Evolutionary conservation across 2,888 invertebrate genomes (phyloP), one percentile per base, ranked within the genome.

Genomic region (Dryocosmus kuriphilus): DNA sequence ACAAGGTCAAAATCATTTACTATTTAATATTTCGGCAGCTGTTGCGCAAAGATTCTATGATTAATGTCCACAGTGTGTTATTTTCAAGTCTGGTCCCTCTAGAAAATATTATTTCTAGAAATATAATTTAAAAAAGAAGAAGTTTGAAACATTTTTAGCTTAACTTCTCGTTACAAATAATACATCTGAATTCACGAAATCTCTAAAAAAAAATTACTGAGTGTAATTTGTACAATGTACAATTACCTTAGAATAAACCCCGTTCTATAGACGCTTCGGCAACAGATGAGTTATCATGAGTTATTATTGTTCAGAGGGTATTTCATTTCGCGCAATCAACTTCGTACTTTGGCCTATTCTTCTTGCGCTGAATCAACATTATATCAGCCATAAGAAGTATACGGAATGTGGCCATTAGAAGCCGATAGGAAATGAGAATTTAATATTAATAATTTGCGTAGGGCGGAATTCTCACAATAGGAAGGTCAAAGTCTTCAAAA

Each of bases 291-390:
- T 51, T 71, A 71, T 71, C 46, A 11, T 51, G 51, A 71, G 11
- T 51, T 71, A 51, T 71, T 71, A 51, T 71, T 71, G 30, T 71
- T 27, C 63, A 32, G 71, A 71, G 51, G 71, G 32, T 46, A 71
- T 71, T 71, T 71, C n/a, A 71, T 71, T 51, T 71, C 51, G 51
- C 71, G 71, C 71, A 71, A 51, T 71, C 51, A 71, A 71, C 71
- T 71, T 71, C 51, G 71, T 30, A 71, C 71, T 71, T 71, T 71
- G 71, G 51, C 51, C 51, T 71, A 71, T 71, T 71, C 51, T 55
- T 71, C 51, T 71, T 71, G 67, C 30, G 24, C 30, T 71, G 71
- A 71, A 32, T 71, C 71, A 71, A 71, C 32, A 55, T 30, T 71
- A 67, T 67, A 51, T 55, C 71, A 51, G 14, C 30, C 27, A n/a